These are phyloP conservation scores for Pseudococcus jackbeardsleyi DNA, from an alignment of 2,888 invertebrate genomes.

Conservation along the genomic window DNA sequence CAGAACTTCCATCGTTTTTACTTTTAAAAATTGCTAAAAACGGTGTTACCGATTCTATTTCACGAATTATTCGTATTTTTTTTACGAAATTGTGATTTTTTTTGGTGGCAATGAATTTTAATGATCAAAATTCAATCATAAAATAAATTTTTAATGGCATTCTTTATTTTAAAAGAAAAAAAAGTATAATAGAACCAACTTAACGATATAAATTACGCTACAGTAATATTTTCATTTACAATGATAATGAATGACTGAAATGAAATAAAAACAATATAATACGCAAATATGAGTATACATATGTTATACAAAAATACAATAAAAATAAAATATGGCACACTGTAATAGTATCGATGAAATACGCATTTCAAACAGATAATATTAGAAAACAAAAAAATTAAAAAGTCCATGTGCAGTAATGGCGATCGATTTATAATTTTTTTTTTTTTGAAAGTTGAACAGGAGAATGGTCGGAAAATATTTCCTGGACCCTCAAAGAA, in stretches of 20 bases:
- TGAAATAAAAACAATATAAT: slow-evolving; percentile 16
- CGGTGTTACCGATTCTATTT: too few relatives aligned
- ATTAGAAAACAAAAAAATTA: background rate
- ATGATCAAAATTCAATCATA: too few relatives aligned
- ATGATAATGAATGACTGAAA: background rate
- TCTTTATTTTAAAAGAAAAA: background rate
- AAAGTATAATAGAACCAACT: background rate
- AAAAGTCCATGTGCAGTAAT: background rate
- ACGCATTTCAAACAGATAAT: background rate
- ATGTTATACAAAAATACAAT: background rate
- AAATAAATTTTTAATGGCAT: background rate
- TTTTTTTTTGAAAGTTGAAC: too few relatives aligned
- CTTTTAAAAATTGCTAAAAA: too few relatives aligned
- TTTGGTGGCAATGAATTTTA: too few relatives aligned
- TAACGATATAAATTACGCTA: background rate
- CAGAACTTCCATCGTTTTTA: too few relatives aligned
- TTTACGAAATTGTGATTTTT: too few relatives aligned
- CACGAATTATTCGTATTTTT: too few relatives aligned
- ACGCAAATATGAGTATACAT: background rate
- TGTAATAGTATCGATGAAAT: background rate
- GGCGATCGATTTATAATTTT: too few relatives aligned
- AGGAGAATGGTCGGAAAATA: too few relatives aligned
- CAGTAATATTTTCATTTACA: background rate
- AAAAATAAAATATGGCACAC: slow-evolving; percentile 31
- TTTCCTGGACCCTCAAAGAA: too few relatives aligned